Conservation (phyloP, 2,888 invertebrate species). For the Eudemis profundana region DNA sequence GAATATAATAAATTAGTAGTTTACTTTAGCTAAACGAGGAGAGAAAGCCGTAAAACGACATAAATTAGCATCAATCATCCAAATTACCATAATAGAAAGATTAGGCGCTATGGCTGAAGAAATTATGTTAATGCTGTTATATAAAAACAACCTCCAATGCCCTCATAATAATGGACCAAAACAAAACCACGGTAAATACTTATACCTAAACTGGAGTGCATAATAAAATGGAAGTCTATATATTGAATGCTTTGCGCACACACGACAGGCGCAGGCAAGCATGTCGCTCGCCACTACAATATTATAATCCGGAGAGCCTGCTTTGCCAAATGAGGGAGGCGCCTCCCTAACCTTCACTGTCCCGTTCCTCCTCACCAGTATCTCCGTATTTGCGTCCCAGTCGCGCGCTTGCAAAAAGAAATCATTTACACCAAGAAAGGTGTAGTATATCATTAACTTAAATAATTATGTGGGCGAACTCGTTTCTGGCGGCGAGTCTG, state of each 20-base stretch:
- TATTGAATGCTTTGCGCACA: background rate
- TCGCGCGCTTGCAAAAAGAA: conserved; percentile 67
- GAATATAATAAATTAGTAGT: background rate
- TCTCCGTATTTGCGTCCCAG: conserved; percentile 49
- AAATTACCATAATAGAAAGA: conserved; percentile 14
- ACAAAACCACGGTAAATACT: conserved; percentile 4
- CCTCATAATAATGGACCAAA: background rate
- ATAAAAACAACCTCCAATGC: background rate
- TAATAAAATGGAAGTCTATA: conserved; percentile 22
- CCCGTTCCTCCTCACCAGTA: conserved; percentile 52
- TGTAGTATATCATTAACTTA: conserved; percentile 83
- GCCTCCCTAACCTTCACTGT: conserved; percentile 58
- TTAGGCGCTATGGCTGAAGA: conserved; percentile 1
- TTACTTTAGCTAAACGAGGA: background rate
- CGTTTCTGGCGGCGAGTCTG: conserved; percentile 35
- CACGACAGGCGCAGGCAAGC: background rate
- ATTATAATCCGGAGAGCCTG: conserved; percentile 61
- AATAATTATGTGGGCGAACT: conserved; percentile 78
- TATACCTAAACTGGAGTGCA: conserved; percentile 4
- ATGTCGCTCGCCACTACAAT: conserved; percentile 56
- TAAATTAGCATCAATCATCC: conserved; percentile 16
- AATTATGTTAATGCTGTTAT: background rate
- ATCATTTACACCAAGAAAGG: conserved; percentile 75
- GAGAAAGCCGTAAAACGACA: background rate
- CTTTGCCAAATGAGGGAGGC: conserved; percentile 59